These are phyloP conservation scores for Hippasteria phrygiana DNA, from an alignment of 53 echinoderm and acorn worm species.

Conservation along the genomic window DNA sequence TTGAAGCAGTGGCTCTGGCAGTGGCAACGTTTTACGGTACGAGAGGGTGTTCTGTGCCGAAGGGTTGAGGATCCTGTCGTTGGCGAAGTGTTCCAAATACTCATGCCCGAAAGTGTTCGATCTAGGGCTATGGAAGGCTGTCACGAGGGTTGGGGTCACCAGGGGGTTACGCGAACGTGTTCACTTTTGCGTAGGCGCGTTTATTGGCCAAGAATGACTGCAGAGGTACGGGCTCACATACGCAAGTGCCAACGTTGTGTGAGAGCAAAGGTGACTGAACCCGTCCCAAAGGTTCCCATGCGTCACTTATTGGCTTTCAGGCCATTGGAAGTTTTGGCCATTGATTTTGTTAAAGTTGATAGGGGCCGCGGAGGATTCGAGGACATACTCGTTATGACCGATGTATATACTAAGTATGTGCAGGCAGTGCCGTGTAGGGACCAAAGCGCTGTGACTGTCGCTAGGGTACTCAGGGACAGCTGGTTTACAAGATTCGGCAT, in stretches of 20 bases:
- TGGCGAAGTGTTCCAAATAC: constrained; percentile 43
- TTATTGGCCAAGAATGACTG: constrained; percentile 70
- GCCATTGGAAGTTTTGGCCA: constrained; percentile 73
- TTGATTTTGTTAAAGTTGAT: constrained; percentile 63
- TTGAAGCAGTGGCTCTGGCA: constrained; percentile 25
- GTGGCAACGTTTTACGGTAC: background rate
- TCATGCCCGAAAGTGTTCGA: constrained; percentile 60
- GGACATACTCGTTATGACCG: constrained; percentile 74
- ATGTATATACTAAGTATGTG: constrained; percentile 67
- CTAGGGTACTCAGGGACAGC: constrained; percentile 57
- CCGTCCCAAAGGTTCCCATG: constrained; percentile 10
- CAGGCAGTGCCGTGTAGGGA: constrained; percentile 77
- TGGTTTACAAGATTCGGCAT: constrained; percentile 86
- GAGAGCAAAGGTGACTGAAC: constrained; percentile 60
- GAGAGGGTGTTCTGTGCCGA: constrained; percentile 25
- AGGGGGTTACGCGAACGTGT: constrained; percentile 54
- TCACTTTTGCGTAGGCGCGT: constrained; percentile 47
- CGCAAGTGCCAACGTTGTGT: constrained; percentile 47
- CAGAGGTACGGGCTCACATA: constrained; percentile 49
- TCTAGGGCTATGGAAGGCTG: background rate
- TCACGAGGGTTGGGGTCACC: constrained; percentile 75
- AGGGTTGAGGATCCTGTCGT: constrained; percentile 14
- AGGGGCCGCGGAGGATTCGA: constrained; percentile 36
- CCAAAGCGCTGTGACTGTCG: constrained; percentile 77
- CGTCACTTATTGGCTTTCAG: constrained; percentile 61